Evolutionary conservation across 1,140 invertebrate species (phyloP), one percentile per base, ranked within the genome.

Genomic region (Oncopeltus fasciatus): DNA sequence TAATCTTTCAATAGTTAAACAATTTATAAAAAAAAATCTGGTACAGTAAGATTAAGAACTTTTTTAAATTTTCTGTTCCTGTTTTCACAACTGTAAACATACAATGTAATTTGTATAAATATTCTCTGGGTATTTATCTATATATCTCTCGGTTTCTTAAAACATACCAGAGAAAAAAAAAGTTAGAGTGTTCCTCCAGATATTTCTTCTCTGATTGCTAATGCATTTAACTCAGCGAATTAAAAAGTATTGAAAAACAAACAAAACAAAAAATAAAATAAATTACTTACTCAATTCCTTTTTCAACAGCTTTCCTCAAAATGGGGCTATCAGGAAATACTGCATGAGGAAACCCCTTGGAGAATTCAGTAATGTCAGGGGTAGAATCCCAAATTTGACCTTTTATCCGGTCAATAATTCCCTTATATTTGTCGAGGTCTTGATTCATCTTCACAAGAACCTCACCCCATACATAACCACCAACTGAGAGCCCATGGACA

Each of bases 401-500:
- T 2, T 80, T 76, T 65, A 93, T 80, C 51, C 84, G 77, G 62
- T 86, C 78, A 24, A 87, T 69, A 3, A 91, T 72, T 12, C 79
- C 78, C 63, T 77, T 74, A 70, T 90, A 91, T 44, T 77, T 77
- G 44, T 80, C 70, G 29, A 74, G 73, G 67, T 88, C 77, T 1
- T 76, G 72, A 5, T 80, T 73, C 62, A 88, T 78, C 64, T 83
- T 77, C 28, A 85, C 76, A 63, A 89, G 78, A 38, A 83, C 78
- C 74, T 93, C 90, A 9, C 87, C 87, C 81, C 86, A 87, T 63
- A 93, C 74, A 72, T 94, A 94, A 16, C 83, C 91, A 9, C 84
- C 91, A 0, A 93, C 88, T 0, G 89, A 92, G 74, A 95, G 94
- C 1, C 88, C 91, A 74, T 95, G 90, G 16, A 93, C 69, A 4